A percentile compares a stretch with the other conserved stretches of the same genome.
phyloP scores from a whole-genome alignment of 92 coral and sea anemone species.

The Epizoanthus rinbou region DNA sequence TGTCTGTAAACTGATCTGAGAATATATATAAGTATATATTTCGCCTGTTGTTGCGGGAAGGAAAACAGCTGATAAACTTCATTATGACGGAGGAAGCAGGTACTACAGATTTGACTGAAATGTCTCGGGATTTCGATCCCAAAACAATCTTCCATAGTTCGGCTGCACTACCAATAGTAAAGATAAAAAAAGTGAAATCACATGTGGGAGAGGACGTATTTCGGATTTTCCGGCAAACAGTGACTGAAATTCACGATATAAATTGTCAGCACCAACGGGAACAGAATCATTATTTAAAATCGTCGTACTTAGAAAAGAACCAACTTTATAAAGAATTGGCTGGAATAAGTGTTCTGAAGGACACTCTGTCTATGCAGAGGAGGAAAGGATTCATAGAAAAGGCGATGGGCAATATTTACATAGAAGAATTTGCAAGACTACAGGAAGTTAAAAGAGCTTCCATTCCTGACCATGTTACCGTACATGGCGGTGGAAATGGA shows the following conservation, averaged over 20 bases:
- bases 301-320: slow-evolving; percentile 73
- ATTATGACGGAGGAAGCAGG: slow-evolving; percentile 25
- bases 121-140: slow-evolving; percentile 43
- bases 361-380: slow-evolving; percentile 33
- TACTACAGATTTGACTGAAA: slow-evolving; percentile 32
- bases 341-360: slow-evolving; percentile 51
- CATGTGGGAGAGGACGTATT: slow-evolving; percentile 82
- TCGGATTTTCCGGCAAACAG: slow-evolving; percentile 81
- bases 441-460: slow-evolving; percentile 14
- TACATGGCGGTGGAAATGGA: not conserved
- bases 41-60: too few relatives aligned
- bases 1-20: too few relatives aligned
- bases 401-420: slow-evolving; percentile 25
- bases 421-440: slow-evolving; percentile 6
- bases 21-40: too few relatives aligned
- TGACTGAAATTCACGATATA: slow-evolving; percentile 64
- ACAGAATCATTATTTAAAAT: slow-evolving; percentile 63
- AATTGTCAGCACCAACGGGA: slow-evolving; percentile 68
- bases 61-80: not conserved
- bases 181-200: slow-evolving; percentile 57
- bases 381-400: not conserved
- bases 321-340: slow-evolving; percentile 78
- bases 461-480: not conserved
- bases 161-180: slow-evolving; percentile 81
- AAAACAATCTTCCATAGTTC: slow-evolving; percentile 70